Evolutionary conservation across 2,888 invertebrate species (phyloP).

Genomic region (Labia minor): DNA sequence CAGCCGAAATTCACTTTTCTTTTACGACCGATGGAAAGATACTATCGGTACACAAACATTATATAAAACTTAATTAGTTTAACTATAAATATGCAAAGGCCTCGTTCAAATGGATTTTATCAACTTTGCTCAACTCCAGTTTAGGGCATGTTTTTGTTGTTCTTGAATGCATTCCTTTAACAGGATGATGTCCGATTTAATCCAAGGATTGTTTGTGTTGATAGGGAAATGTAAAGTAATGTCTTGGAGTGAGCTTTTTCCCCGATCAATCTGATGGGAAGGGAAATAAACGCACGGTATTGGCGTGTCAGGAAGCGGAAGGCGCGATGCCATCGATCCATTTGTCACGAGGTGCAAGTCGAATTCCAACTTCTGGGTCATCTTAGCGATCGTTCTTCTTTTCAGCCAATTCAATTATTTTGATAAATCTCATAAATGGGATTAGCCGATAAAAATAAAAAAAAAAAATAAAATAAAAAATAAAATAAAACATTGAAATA

Average conservation of each 20-base stretch:
- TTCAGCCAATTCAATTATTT: too few relatives aligned
- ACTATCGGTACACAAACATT: not conserved
- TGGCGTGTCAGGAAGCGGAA: constrained; percentile 13
- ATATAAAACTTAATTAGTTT: not conserved
- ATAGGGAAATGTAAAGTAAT: constrained; percentile 2
- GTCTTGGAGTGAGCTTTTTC: not conserved
- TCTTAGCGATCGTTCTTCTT: too few relatives aligned
- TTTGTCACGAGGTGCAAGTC: not conserved
- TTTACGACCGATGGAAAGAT: not conserved
- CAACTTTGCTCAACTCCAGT: not conserved
- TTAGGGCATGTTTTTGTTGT: not conserved
- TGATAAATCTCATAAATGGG: too few relatives aligned
- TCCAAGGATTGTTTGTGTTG: not conserved
- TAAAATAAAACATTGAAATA: too few relatives aligned
- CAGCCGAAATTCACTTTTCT: not conserved
- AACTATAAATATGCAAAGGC: not conserved
- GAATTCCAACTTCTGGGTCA: not conserved
- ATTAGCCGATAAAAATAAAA: too few relatives aligned
- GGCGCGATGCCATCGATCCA: constrained; percentile 8
- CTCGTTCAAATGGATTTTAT: too few relatives aligned
- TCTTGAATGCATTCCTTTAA: too few relatives aligned
- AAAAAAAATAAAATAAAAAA: too few relatives aligned
- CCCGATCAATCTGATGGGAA: constrained; percentile 3
- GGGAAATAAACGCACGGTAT: not conserved
- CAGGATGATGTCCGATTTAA: not conserved